Evolutionary conservation across 2,888 invertebrate genomes (phyloP).

Genomic region (Ptychoptera contaminata): DNA sequence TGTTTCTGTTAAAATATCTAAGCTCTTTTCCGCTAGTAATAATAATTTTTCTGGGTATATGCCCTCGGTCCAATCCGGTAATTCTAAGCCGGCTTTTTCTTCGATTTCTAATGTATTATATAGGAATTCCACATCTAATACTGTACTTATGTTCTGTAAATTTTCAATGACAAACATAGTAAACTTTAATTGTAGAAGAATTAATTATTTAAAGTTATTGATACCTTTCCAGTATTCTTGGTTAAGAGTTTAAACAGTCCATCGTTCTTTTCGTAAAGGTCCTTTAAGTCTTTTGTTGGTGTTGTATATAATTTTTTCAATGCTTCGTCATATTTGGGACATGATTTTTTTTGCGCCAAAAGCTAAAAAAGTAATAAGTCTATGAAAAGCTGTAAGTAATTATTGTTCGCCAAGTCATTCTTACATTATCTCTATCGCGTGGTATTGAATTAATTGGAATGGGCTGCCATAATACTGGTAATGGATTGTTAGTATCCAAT

Average conservation of each 20-base stretch:
- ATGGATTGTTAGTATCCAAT: slow-evolving; percentile 23
- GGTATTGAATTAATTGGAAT: slow-evolving; percentile 71
- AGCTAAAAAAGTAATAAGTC: slow-evolving; percentile 16
- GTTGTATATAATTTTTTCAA: slow-evolving; percentile 34
- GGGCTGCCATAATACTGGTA: slow-evolving; percentile 63
- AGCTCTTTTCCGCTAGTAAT: slow-evolving; percentile 47
- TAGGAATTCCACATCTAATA: slow-evolving; percentile 52
- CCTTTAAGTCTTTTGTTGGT: slow-evolving; percentile 33
- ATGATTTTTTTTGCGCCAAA: slow-evolving; percentile 34
- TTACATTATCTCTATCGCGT: slow-evolving; percentile 51
- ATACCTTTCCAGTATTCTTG: slow-evolving; percentile 34
- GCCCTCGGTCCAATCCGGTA: slow-evolving; percentile 61
- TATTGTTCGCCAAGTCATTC: slow-evolving; percentile 11
- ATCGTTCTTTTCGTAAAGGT: slow-evolving; percentile 36
- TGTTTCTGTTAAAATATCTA: slow-evolving; percentile 54
- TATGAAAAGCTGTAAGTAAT: neutral
- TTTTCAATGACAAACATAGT: too few species aligned
- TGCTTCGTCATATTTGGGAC: slow-evolving; percentile 36
- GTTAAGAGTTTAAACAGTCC: slow-evolving; percentile 48
- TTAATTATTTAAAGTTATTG: neutral
- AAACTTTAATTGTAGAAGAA: too few species aligned
- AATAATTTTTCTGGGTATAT: slow-evolving; percentile 53
- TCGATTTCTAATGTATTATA: slow-evolving; percentile 55
- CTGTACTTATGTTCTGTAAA: slow-evolving; percentile 33
- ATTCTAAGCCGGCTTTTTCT: slow-evolving; percentile 43